Evolutionary conservation across 2,113 vertebrate genomes (phyloP), one percentile per base, ranked within the genome.

Genomic region (Oncorhynchus keta): DNA sequence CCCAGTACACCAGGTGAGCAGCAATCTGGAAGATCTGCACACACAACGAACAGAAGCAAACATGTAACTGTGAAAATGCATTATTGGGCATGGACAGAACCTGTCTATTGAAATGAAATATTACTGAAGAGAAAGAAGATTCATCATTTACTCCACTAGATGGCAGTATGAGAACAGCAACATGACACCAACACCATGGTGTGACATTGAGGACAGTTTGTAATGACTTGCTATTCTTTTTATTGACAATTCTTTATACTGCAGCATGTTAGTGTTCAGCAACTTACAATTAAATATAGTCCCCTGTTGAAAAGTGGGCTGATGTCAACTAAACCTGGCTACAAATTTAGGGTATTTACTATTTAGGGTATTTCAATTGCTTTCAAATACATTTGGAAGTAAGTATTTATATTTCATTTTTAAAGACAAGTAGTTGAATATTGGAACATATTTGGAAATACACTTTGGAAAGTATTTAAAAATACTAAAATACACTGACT

Each of bases 1-100:
- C 97, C 98, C 98, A 99, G 85, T 99, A 99, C 28, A 99, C 97
- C 71, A 99, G 90, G 83, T 99, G 98, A 73, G 97, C 97, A 14
- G 97, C 96, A 70, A 99, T 97, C 91, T 99, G 98, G 89, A 99
- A 99, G 39, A 99, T 95, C 98, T 99, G 84, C 70, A 45, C 8
- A 55, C 62, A 68, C 16, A 59, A 32, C 28, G 22, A 2, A 55
- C 35, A 22, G 20, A 51, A 65, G 26, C 26, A 65, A 3, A 45
- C 2, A 45, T 11, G 2, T 45, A 87, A 71, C 67, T 28, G n/a
- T 55, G 6, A 64, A 14, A 3, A 30, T 49, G 26, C 7, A 64
- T 62, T 4, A 57, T 14, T n/a, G 20, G n/a, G 8, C 57, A 24
- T 9, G 24, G 26, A 14, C 20, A 39, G 51, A 79, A 5, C 6